Evolutionary conservation across 2,797 vertebrate species (phyloP).

Genomic region (Onychomys arenicola): DNA sequence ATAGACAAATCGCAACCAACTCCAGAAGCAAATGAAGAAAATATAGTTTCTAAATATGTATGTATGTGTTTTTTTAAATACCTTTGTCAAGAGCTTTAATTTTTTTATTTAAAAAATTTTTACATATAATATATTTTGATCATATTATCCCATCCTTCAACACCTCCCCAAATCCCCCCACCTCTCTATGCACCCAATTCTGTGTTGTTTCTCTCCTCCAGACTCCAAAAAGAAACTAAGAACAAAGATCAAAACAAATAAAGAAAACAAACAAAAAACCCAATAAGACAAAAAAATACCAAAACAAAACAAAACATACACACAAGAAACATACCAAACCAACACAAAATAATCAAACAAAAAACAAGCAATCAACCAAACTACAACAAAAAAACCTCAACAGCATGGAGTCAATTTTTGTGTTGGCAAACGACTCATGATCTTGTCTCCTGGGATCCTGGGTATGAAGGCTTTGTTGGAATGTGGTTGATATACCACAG

Average conservation of each 20-base stretch:
- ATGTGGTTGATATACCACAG: neutral
- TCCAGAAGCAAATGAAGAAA: neutral
- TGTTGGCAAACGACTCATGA: neutral
- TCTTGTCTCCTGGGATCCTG: neutral
- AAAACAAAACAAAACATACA: neutral
- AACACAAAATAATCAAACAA: neutral
- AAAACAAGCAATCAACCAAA: neutral
- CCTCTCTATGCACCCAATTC: neutral
- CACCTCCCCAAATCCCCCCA: neutral
- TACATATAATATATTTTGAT: neutral
- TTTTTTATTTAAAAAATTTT: neutral
- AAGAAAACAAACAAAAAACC: neutral
- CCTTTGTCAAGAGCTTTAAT: neutral
- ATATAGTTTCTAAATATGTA: neutral
- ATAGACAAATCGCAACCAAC: neutral
- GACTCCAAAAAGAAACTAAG: neutral
- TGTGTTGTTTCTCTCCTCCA: neutral
- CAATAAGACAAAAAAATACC: neutral
- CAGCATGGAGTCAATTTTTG: neutral
- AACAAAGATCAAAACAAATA: neutral
- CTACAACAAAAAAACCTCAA: neutral
- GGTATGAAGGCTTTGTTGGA: neutral
- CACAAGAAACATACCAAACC: neutral
- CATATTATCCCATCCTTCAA: neutral
- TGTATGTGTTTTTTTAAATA: neutral